These are phyloP conservation scores for Rhagoletis pomonella DNA, from an alignment of 1,140 invertebrate genomes.

Conservation along the genomic window DNA sequence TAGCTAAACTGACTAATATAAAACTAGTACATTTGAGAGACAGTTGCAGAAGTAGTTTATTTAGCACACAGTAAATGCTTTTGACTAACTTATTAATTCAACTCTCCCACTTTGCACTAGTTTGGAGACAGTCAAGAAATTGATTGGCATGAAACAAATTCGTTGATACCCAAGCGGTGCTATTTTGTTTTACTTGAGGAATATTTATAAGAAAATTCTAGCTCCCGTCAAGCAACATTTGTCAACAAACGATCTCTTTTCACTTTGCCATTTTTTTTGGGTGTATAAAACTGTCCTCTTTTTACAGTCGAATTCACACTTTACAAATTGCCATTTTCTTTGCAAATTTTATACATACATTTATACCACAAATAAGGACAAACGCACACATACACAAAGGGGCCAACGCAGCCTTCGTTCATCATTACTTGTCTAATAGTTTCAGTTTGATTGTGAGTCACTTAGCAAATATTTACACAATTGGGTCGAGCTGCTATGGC, in stretches of 20 bases:
- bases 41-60: too few species aligned
- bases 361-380: too few species aligned
- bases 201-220: too few species aligned
- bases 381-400: not conserved
- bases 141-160: too few species aligned
- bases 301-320: constrained; percentile 8
- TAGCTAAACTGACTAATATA: not conserved
- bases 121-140: too few species aligned
- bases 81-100: too few species aligned
- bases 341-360: too few species aligned
- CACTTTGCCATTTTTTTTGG: not conserved
- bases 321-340: not conserved
- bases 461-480: constrained; percentile 18
- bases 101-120: too few species aligned
- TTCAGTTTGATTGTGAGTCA: constrained; percentile 18
- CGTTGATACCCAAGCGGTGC: too few species aligned
- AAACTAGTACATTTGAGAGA: too few species aligned
- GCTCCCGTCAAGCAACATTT: constrained; percentile 44
- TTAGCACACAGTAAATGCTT: too few species aligned
- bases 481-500: not conserved
- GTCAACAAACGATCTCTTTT: constrained; percentile 55
- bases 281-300: not conserved
- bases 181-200: too few species aligned
- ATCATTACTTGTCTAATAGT: constrained; percentile 28
- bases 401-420: not conserved